These are phyloP conservation scores for Scatophagus argus DNA, from an alignment of 2,113 vertebrate genomes.

Conservation along the genomic window DNA sequence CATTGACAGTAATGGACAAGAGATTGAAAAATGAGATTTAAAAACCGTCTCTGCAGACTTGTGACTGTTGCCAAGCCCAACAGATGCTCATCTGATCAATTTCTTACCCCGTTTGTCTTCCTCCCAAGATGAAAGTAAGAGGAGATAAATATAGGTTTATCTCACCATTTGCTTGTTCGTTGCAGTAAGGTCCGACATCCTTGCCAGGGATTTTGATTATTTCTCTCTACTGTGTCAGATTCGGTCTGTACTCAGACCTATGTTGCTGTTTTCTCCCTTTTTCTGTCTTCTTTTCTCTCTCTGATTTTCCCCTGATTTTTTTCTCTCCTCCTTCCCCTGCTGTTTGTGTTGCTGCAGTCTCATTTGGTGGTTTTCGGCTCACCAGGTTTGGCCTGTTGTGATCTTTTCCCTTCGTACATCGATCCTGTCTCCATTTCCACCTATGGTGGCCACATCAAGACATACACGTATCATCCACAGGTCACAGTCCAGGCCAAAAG, in stretches of 20 bases:
- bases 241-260: constrained; percentile 54
- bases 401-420: constrained; percentile 56
- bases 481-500: constrained; percentile 33
- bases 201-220: constrained; percentile 70
- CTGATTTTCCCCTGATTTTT: constrained; percentile 14
- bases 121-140: constrained; percentile 67
- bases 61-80: constrained; percentile 77
- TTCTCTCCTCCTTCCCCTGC: constrained; percentile 41
- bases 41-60: constrained; percentile 71
- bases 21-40: constrained; percentile 75
- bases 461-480: constrained; percentile 49
- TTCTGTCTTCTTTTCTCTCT: not conserved
- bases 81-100: constrained; percentile 82
- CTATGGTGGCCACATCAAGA: constrained; percentile 35
- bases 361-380: constrained; percentile 59
- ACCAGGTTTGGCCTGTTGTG: constrained; percentile 63
- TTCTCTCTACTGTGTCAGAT: constrained; percentile 57
- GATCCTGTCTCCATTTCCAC: constrained; percentile 28
- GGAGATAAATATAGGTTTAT: constrained; percentile 76
- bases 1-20: constrained; percentile 74
- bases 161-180: constrained; percentile 71
- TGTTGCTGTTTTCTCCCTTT: constrained; percentile 45
- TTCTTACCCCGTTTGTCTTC: constrained; percentile 74
- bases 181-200: constrained; percentile 61
- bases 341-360: constrained; percentile 64